Base-by-base conservation (phyloP, 2,113 vertebrate genomes). In the Candoia aspera region DNA sequence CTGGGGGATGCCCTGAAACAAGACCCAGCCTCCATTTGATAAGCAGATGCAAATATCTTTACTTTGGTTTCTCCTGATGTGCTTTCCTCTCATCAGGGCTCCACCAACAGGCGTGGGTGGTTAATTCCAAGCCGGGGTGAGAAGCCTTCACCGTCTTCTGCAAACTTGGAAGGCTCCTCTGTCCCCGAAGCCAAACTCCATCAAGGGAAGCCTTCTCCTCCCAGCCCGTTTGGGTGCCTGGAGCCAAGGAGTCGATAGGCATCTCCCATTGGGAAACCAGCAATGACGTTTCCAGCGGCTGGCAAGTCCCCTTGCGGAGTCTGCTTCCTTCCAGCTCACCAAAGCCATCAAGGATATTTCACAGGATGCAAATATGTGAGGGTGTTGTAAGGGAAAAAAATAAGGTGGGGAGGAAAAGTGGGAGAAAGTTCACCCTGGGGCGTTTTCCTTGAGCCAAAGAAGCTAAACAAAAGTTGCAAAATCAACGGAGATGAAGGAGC, bases 301-400 rank as follows among this genome's bases (percentile, higher is more conserved):
- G 86, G 86, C 54, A 55, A 29, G 21, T 54, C 64, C 54, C 37
- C 2, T 13, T 84, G 12, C 57, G 1, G 0, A 9, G 42, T 84
- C 54, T 17, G 68, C 26, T 92, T 89, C 91, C 86, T 60, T 87
- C 79, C 54, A 88, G 33, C 17, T n/a, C 42, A 17, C 49, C 19
- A 6, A n/a, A 9, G 10, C n/a, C 37, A 33, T 26, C 8, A 1
- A 1, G 1, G 68, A 24, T 88, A 46, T 84, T 42, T 88, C 91
- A 84, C 2, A 23, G 91, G 86, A 91, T 84, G 86, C 42, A 88
- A 88, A 92, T 84, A 19, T 2, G n/a, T 3, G 11, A 26, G 37
- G 68, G 60, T 92, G 86, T 88, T 37, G 91, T 21, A 92, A 92
- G 91, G 23, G 57, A 19, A 17, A 53, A n/a, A 21, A 23, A 29